Evolutionary conservation across 1,140 invertebrate genomes (phyloP).

Genomic region (Nebria ingens): DNA sequence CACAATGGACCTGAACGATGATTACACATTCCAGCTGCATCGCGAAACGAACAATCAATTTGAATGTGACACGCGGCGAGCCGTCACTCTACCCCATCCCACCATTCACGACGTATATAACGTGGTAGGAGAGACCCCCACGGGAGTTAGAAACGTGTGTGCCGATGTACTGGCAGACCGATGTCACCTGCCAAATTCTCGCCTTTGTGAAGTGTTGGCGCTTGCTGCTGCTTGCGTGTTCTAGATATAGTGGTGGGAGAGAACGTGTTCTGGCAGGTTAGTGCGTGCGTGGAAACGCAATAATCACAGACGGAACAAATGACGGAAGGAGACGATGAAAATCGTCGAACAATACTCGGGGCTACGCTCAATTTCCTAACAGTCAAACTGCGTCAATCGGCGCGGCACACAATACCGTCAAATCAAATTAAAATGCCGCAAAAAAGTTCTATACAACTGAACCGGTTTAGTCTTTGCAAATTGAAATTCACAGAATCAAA

Average conservation of each 20-base stretch:
- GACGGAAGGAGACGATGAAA: not conserved
- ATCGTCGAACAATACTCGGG: not conserved
- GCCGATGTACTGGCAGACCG: not conserved
- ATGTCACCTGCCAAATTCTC: constrained; percentile 9
- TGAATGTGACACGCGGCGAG: not conserved
- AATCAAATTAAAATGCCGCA: constrained; percentile 8
- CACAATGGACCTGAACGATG: not conserved
- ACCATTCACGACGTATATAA: not conserved
- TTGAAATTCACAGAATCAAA: no score
- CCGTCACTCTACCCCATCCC: not conserved
- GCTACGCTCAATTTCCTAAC: constrained; percentile 4
- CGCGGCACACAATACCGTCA: not conserved
- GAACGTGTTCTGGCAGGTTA: not conserved
- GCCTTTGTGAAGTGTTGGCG: not conserved
- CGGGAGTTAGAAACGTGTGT: not conserved
- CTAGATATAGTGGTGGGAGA: not conserved
- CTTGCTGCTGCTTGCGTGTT: no score
- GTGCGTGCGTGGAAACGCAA: not conserved
- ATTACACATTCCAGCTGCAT: not conserved
- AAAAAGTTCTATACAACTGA: no score
- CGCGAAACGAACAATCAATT: constrained; percentile 5
- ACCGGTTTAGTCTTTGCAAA: no score
- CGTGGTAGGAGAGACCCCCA: not conserved
- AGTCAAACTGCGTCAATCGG: not conserved
- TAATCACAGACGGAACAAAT: not conserved